Base-by-base conservation (phyloP, 2,797 vertebrate genomes). In the Poeciliopsis gracilis region DNA sequence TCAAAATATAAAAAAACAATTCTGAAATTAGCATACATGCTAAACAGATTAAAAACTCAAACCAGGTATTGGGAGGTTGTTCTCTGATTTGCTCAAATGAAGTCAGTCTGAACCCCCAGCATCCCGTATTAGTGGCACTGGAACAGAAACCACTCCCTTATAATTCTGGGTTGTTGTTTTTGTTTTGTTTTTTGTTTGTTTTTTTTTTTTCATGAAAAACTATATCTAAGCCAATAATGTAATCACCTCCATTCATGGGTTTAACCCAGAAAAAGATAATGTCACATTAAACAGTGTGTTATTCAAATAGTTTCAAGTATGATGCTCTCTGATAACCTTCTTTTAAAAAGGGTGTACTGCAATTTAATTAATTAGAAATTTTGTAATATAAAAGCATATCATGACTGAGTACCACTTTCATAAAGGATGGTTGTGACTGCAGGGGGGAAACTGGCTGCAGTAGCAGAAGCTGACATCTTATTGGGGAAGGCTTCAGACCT, bases 401-500 rank as follows among this genome's bases (percentile, higher is more conserved):
- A 63, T 23, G 75, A 63, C 59, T 67, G 13, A 10, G 43, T 23
- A 2, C 8, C n/a, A 36, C 30, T 46, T 71, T 77, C 10, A 67
- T 79, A 43, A 69, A 69, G 66, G 38, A 43, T 69, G 69, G 78
- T 28, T 72, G 38, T 10, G 51, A 75, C 30, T 45, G 59, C 1
- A 38, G 16, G 30, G 69, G 25, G 16, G 33, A 51, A 74, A 43
- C 49, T 51, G 59, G 0, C 51, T 59, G 77, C 5, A 53, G 43
- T 25, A 25, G 38, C 28, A 45, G 79, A 46, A 74, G 81, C 79
- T 71, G 84, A 30, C 4, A 61, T 47, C 71, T 47, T 0, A 67
- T 2, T 82, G 77, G 80, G 46, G 25, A 80, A 71, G 46, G 33
- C 23, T 49, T 20, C 63, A n/a, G 12, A 79, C 69, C 71, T 75